These are phyloP conservation scores for Syngnathus floridae DNA, from an alignment of 2,113 vertebrate genomes.

Conservation along the genomic window DNA sequence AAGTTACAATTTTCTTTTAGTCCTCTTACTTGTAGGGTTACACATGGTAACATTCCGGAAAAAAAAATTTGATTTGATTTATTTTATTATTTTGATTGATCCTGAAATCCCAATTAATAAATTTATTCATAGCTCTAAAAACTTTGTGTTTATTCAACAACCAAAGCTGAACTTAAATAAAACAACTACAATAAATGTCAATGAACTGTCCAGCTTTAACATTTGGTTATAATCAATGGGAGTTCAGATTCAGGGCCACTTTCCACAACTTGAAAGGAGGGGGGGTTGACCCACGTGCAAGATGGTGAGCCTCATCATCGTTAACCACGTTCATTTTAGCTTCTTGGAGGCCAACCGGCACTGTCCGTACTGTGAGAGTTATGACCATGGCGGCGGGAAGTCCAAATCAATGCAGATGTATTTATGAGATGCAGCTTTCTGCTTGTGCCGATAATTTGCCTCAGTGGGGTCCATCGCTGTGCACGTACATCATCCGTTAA, in stretches of 20 bases:
- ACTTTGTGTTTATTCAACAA: too few species aligned
- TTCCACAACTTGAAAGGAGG: neutral
- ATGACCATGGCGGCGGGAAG: constrained; percentile 40
- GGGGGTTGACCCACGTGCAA: constrained; percentile 20
- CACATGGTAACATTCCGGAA: too few species aligned
- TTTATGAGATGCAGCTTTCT: constrained; percentile 64
- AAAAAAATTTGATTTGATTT: too few species aligned
- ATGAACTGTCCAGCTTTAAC: too few species aligned
- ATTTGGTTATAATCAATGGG: neutral
- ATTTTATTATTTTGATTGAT: too few species aligned
- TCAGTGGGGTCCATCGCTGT: constrained; percentile 44
- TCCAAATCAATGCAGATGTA: constrained; percentile 65
- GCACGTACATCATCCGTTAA: constrained; percentile 63
- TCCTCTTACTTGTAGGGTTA: too few species aligned
- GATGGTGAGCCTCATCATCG: constrained; percentile 28
- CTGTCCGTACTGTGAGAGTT: constrained; percentile 38
- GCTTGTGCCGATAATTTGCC: constrained; percentile 62
- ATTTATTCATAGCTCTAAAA: too few species aligned
- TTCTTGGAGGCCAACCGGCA: constrained; percentile 22
- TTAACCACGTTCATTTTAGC: constrained; percentile 8
- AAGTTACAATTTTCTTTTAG: too few species aligned
- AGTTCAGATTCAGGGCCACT: neutral
- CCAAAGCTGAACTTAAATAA: too few species aligned
- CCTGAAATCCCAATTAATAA: too few species aligned
- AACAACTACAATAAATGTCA: too few species aligned